These are phyloP conservation scores for Pseudococcus jackbeardsleyi DNA, from an alignment of 2,888 invertebrate species.

Conservation along the genomic window DNA sequence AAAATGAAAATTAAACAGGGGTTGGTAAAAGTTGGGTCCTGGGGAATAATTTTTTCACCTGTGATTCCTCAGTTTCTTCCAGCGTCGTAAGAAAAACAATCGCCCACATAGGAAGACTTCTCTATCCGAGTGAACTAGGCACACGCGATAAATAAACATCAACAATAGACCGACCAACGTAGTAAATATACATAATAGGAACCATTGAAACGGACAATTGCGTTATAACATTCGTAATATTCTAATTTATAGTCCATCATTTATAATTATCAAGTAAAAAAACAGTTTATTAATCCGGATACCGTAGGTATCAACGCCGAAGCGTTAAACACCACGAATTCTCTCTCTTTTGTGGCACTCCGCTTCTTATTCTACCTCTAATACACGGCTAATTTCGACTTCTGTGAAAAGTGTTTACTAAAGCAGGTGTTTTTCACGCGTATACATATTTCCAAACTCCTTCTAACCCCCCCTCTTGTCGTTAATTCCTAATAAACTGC, in stretches of 20 bases:
- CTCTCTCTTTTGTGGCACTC: background rate
- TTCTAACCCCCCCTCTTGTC: background rate
- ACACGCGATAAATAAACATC: constrained; percentile 42
- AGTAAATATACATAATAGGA: constrained; percentile 34
- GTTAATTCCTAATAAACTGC: background rate
- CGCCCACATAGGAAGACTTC: constrained; percentile 7
- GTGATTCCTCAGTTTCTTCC: too few species aligned
- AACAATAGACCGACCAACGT: background rate
- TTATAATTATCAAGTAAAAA: constrained; percentile 62
- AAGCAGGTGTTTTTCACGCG: constrained; percentile 62
- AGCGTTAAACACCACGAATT: constrained; percentile 48
- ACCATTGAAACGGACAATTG: constrained; percentile 59
- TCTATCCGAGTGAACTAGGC: background rate
- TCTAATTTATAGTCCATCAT: constrained; percentile 64
- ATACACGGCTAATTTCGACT: constrained; percentile 8
- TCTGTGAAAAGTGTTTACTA: constrained; percentile 28
- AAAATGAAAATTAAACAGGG: background rate
- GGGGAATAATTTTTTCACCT: background rate
- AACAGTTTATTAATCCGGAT: constrained; percentile 62
- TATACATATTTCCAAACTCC: background rate
- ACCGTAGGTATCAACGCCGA: constrained; percentile 52
- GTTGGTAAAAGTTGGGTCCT: background rate
- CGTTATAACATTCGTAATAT: constrained; percentile 62
- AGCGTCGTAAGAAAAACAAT: background rate
- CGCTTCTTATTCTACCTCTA: background rate